These are phyloP conservation scores for Coecobrya sp. DNA, from an alignment of 2,888 invertebrate species.

Conservation along the genomic window DNA sequence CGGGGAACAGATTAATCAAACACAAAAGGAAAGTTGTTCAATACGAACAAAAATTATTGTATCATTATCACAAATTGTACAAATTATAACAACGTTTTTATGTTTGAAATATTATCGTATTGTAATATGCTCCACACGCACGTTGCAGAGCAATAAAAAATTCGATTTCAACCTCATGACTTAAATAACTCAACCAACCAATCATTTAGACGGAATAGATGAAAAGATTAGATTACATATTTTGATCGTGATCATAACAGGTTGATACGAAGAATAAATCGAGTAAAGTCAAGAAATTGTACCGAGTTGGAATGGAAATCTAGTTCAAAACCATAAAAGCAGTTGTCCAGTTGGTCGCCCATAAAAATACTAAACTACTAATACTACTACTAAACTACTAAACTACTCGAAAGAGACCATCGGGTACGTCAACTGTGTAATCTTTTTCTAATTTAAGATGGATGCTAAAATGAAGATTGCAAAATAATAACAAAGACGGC, in stretches of 20 bases:
- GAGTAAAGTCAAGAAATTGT: not conserved
- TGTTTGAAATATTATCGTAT: not conserved
- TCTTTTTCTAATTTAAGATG: conserved; percentile 9
- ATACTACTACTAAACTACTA: no score
- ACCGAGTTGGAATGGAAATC: not conserved
- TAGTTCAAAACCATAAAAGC: not conserved
- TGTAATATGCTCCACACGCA: not conserved
- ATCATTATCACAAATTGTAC: not conserved
- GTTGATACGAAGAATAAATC: conserved; percentile 5
- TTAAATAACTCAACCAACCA: conserved; percentile 1
- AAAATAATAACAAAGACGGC: conserved; percentile 26
- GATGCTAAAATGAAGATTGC: not conserved
- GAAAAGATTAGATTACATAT: conserved; percentile 1
- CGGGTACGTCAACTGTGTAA: no score
- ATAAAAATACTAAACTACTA: not conserved
- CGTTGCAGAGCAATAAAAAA: not conserved
- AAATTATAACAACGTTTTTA: not conserved
- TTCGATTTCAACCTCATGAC: not conserved
- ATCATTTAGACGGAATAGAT: not conserved
- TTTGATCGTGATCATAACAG: not conserved
- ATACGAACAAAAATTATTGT: conserved; percentile 2
- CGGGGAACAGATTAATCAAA: not conserved
- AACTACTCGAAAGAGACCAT: no score
- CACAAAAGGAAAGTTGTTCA: conserved; percentile 67
- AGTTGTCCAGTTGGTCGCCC: not conserved